Percentiles rank a stretch among this genome's conserved stretches.
These are phyloP conservation scores for Apocheima hispidaria DNA, from an alignment of 2,888 invertebrate species.

Conservation along the genomic window DNA sequence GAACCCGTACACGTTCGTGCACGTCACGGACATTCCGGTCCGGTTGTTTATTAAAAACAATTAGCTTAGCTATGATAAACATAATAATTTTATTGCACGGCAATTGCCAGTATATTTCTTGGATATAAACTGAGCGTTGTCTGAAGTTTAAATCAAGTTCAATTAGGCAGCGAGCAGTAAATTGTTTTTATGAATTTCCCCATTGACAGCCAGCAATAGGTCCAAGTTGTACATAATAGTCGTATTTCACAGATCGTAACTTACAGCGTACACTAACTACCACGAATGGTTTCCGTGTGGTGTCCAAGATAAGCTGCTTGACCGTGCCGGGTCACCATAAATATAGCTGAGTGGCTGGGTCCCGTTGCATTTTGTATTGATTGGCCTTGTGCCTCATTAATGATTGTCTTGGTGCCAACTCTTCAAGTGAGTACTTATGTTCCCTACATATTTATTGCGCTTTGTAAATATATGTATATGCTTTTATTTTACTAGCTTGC, in stretches of 20 bases:
- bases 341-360: conserved; percentile 61
- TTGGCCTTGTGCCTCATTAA: conserved; percentile 58
- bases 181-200: conserved; percentile 32
- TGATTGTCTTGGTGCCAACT: conserved; percentile 47
- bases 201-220: conserved; percentile 28
- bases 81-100: conserved; percentile 7
- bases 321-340: conserved; percentile 68
- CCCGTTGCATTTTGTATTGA: conserved; percentile 64
- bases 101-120: conserved; percentile 2
- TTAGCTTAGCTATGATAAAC: background rate
- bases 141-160: conserved; percentile 29
- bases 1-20: background rate
- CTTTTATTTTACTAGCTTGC: no score
- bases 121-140: conserved; percentile 13
- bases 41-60: background rate
- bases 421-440: conserved; percentile 15
- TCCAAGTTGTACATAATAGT: conserved; percentile 30
- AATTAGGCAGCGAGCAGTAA: conserved; percentile 27
- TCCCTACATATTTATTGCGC: background rate
- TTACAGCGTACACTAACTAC: conserved; percentile 55
- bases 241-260: conserved; percentile 51
- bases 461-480: no score
- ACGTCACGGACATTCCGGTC: background rate
- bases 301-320: conserved; percentile 59
- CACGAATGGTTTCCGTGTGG: conserved; percentile 54